phyloP scores from a whole-genome alignment of 2,113 vertebrate species.

The Promerops cafer region DNA sequence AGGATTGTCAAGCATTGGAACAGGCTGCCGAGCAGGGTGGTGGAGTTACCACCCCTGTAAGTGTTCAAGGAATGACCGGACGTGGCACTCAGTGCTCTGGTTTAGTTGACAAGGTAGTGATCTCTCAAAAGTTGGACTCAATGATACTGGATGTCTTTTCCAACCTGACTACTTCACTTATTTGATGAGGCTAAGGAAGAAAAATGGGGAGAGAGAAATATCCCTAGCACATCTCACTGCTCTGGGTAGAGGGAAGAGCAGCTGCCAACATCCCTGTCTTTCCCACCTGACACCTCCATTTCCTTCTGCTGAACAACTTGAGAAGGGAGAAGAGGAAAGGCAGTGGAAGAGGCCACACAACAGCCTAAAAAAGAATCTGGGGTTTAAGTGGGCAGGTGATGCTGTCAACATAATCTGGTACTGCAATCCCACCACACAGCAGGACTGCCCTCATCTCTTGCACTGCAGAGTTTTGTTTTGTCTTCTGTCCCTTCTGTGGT shows the following conservation, averaged over 20 bases:
- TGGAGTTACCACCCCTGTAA: background rate
- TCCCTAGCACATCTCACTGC: fast-evolving
- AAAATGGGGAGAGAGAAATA: background rate
- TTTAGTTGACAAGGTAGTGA: background rate
- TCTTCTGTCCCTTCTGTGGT: background rate
- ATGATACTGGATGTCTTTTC: background rate
- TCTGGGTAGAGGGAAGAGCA: background rate
- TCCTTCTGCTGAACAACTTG: background rate
- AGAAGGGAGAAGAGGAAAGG: background rate
- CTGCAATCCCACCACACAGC: fast-evolving
- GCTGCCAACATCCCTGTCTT: background rate
- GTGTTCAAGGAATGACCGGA: background rate
- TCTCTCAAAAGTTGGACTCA: background rate
- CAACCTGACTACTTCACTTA: background rate
- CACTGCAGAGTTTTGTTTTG: background rate
- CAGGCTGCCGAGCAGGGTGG: background rate
- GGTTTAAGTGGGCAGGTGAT: background rate
- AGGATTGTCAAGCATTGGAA: background rate
- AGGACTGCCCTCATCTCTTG: background rate
- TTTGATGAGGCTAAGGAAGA: background rate
- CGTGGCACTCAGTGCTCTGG: background rate
- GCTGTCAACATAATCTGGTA: background rate
- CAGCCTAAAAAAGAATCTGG: background rate
- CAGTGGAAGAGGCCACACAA: background rate
- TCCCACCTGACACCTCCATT: background rate